phyloP scores from a whole-genome alignment of 2,113 vertebrate species.

The Gila orcuttii region DNA sequence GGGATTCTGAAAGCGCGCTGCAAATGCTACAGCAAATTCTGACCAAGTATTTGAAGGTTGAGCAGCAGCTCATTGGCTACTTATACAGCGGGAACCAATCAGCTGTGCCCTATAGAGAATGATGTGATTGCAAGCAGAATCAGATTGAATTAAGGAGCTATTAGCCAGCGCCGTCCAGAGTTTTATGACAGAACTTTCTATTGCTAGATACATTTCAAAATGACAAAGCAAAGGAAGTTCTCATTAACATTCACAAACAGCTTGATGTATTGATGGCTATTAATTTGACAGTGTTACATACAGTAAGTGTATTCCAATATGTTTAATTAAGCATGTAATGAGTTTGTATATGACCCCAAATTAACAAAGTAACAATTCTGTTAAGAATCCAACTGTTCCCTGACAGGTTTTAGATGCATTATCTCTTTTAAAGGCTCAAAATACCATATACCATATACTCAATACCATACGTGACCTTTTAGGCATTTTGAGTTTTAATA shows the following conservation, averaged over 20 bases:
- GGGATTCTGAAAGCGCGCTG: too few species aligned
- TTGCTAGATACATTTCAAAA: not conserved
- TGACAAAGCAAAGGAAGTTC: not conserved
- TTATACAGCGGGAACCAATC: too few species aligned
- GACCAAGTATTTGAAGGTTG: too few species aligned
- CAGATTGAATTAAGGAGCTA: too few species aligned
- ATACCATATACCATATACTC: too few species aligned
- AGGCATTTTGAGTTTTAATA: not conserved
- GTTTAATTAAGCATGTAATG: conserved; percentile 59
- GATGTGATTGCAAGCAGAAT: too few species aligned
- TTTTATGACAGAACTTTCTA: too few species aligned
- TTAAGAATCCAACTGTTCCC: conserved; percentile 9
- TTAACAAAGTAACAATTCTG: conserved; percentile 45
- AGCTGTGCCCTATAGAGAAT: too few species aligned
- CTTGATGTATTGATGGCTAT: conserved; percentile 54
- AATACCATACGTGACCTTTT: not conserved
- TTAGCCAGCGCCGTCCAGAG: too few species aligned
- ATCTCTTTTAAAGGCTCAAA: not conserved
- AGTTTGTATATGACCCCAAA: conserved; percentile 41
- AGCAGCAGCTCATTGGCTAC: too few species aligned
- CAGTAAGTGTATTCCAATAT: conserved; percentile 46
- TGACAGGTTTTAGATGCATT: conserved; percentile 4
- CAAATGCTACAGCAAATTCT: too few species aligned
- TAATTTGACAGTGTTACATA: conserved; percentile 42
- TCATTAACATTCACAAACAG: conserved; percentile 37